Conservation (phyloP, 64 coral and sea anemone genomes). For the Montipora capricornis region DNA sequence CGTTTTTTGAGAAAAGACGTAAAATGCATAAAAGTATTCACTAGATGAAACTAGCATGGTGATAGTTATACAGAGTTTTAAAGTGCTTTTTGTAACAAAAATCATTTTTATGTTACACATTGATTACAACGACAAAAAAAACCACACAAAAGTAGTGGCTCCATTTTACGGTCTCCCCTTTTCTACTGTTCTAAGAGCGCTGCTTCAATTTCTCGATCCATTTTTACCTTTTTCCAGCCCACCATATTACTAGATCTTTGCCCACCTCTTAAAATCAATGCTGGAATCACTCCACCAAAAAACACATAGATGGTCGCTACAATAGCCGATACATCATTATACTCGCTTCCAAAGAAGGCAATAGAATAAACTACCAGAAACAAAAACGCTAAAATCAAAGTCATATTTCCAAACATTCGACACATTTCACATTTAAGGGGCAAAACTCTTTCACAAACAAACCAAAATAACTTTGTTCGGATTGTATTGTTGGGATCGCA, state of each 20-base stretch:
- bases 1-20: too few relatives aligned
- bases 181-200: not conserved
- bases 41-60: too few relatives aligned
- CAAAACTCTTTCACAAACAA: not conserved
- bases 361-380: not conserved
- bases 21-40: too few relatives aligned
- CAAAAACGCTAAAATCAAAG: not conserved
- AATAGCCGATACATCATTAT: not conserved
- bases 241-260: not conserved
- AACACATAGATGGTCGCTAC: not conserved
- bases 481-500: not conserved
- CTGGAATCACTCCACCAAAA: not conserved
- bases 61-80: too few relatives aligned
- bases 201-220: not conserved
- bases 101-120: too few relatives aligned
- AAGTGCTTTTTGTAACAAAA: too few relatives aligned
- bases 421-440: constrained; percentile 25
- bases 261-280: not conserved
- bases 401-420: not conserved
- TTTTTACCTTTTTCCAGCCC: not conserved
- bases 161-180: too few relatives aligned
- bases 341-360: not conserved
- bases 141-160: too few relatives aligned
- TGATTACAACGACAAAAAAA: too few relatives aligned
- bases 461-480: not conserved